phyloP scores from a whole-genome alignment of 2,113 vertebrate genomes.

The Opisthocomus hoazin region DNA sequence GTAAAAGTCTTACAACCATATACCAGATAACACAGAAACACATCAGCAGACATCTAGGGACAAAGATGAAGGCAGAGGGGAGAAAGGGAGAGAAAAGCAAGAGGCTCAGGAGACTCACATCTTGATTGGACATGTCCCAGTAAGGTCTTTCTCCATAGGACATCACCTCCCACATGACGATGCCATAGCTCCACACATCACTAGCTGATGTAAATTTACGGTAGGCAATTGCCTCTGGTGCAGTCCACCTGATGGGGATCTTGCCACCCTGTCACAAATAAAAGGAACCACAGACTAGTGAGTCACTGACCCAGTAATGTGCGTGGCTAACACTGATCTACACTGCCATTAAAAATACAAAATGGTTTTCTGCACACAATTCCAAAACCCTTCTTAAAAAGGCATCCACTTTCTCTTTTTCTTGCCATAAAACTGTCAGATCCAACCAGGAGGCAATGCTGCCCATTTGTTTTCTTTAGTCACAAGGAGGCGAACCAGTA shows the following conservation, averaged over 20 bases:
- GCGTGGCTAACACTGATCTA: not conserved
- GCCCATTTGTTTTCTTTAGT: conserved; percentile 48
- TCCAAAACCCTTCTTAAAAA: not conserved
- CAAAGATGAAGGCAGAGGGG: fast-evolving
- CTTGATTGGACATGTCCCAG: conserved; percentile 98
- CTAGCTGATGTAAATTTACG: conserved; percentile 96
- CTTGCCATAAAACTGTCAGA: conserved; percentile 30
- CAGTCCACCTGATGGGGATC: conserved; percentile 98
- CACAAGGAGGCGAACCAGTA: conserved; percentile 18
- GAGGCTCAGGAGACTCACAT: conserved; percentile 76
- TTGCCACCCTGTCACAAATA: conserved; percentile 86
- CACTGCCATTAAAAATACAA: not conserved
- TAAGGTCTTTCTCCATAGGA: conserved; percentile 97
- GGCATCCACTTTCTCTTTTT: not conserved
- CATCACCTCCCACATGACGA: conserved; percentile 99
- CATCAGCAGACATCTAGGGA: not conserved
- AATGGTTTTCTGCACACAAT: not conserved
- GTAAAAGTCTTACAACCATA: not conserved
- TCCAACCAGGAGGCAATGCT: conserved; percentile 18
- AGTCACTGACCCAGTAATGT: not conserved
- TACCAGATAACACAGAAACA: not conserved
- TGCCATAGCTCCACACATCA: conserved; percentile 97
- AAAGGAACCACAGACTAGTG: not conserved
- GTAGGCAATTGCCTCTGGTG: conserved; percentile 96
- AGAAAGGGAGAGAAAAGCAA: not conserved